Conservation (phyloP, 2,888 invertebrate genomes). For the Deilephila elpenor region DNA sequence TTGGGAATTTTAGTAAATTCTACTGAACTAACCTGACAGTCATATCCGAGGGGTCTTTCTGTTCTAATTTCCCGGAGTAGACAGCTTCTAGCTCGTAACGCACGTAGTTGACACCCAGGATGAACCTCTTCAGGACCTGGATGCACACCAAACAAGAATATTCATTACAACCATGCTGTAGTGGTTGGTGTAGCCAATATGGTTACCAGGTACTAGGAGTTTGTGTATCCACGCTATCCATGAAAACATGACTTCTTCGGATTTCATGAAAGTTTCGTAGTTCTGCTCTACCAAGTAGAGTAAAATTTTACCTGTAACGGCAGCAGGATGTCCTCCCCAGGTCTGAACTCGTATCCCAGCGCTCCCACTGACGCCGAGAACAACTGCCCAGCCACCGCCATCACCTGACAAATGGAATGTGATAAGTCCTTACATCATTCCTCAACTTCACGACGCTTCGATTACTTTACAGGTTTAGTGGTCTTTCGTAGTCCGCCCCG, state of each 20-base stretch:
- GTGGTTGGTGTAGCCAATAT: too few relatives aligned
- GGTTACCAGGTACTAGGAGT: too few relatives aligned
- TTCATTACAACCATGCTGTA: too few relatives aligned
- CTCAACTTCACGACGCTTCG: too few relatives aligned
- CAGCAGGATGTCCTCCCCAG: constrained; percentile 83
- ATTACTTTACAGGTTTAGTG: too few relatives aligned
- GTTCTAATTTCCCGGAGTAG: constrained; percentile 77
- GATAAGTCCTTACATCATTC: too few relatives aligned
- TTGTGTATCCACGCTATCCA: too few relatives aligned
- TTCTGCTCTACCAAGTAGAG: too few relatives aligned
- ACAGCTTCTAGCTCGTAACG: constrained; percentile 75
- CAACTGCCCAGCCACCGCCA: constrained; percentile 79
- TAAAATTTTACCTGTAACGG: constrained; percentile 75
- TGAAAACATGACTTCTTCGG: too few relatives aligned
- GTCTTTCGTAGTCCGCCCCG: too few relatives aligned
- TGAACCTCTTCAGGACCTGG: constrained; percentile 73
- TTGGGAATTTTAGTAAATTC: neutral
- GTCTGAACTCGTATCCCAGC: constrained; percentile 82
- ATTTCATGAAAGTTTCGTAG: too few relatives aligned
- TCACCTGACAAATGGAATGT: constrained; percentile 48
- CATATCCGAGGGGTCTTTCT: constrained; percentile 67
- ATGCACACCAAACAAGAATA: neutral
- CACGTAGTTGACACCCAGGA: constrained; percentile 75
- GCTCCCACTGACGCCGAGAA: constrained; percentile 76
- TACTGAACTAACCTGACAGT: constrained; percentile 65